Conservation (phyloP, 2,113 vertebrate species). For the Brachyistius frenatus region DNA sequence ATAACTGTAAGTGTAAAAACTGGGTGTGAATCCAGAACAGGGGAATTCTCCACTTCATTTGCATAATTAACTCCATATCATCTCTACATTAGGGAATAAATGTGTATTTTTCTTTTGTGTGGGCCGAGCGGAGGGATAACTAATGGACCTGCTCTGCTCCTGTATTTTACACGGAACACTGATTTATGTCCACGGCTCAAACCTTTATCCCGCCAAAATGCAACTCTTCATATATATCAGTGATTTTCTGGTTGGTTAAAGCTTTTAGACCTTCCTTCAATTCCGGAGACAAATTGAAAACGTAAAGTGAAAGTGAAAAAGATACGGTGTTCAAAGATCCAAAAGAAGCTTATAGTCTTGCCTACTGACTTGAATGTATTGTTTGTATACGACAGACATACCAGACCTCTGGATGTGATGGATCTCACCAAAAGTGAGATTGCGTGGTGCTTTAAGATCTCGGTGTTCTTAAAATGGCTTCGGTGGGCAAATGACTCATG, state of each 20-base stretch:
- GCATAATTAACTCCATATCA: conserved; percentile 33
- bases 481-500: conserved; percentile 69
- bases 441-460: conserved; percentile 44
- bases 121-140: conserved; percentile 24
- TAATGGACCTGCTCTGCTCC: conserved; percentile 24
- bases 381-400: not conserved
- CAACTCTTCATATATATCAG: not conserved
- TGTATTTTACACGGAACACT: conserved; percentile 21
- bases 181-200: conserved; percentile 14
- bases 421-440: conserved; percentile 43
- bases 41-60: conserved; percentile 9
- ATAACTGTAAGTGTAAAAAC: not conserved
- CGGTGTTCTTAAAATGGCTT: conserved; percentile 77
- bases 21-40: conserved; percentile 3
- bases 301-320: too few relatives aligned
- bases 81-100: conserved; percentile 35
- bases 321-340: too few relatives aligned
- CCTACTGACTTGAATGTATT: conserved; percentile 17
- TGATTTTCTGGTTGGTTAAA: not conserved
- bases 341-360: not conserved
- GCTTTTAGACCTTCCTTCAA: not conserved
- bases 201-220: conserved; percentile 12
- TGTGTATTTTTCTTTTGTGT: conserved; percentile 34
- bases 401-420: conserved; percentile 34
- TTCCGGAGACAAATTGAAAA: conserved; percentile 3